Evolutionary conservation across 2,113 vertebrate genomes (phyloP).

Genomic region (Menidia beryllina): DNA sequence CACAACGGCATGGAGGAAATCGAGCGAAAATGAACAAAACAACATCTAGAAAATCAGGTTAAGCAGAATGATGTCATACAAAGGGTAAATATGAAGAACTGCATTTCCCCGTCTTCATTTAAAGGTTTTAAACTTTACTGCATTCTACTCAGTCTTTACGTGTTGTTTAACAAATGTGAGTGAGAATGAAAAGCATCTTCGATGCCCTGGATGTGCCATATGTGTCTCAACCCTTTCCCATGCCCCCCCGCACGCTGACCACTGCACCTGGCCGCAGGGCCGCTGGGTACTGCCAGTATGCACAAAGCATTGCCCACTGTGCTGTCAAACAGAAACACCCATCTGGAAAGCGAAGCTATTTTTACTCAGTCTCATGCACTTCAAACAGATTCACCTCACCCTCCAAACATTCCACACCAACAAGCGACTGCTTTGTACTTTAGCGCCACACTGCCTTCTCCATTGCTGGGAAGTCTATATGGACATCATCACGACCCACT

Average conservation of each 20-base stretch:
- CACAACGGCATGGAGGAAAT: background rate
- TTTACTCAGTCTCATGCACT: constrained; percentile 54
- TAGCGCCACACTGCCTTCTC: constrained; percentile 52
- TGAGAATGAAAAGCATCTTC: constrained; percentile 30
- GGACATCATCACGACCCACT: constrained; percentile 58
- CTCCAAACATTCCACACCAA: constrained; percentile 75
- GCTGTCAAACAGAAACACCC: constrained; percentile 45
- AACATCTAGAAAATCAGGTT: background rate
- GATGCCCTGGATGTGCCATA: constrained; percentile 50
- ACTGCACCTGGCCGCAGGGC: constrained; percentile 44
- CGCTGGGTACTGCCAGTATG: constrained; percentile 35
- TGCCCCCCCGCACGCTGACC: constrained; percentile 38
- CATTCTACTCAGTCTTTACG: constrained; percentile 7
- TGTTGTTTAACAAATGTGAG: constrained; percentile 33
- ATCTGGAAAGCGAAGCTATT: constrained; percentile 64
- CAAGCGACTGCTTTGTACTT: constrained; percentile 70
- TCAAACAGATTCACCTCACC: constrained; percentile 58
- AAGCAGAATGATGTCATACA: no score
- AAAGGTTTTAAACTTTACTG: constrained; percentile 8
- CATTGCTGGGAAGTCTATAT: constrained; percentile 73
- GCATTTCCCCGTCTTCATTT: constrained; percentile 1
- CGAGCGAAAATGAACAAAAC: no score
- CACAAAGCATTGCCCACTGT: constrained; percentile 35
- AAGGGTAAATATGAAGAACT: constrained; percentile 11
- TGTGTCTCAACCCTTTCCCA: constrained; percentile 54